Evolutionary conservation across 2,888 invertebrate species (phyloP).

Genomic region (Nudaria mundana): DNA sequence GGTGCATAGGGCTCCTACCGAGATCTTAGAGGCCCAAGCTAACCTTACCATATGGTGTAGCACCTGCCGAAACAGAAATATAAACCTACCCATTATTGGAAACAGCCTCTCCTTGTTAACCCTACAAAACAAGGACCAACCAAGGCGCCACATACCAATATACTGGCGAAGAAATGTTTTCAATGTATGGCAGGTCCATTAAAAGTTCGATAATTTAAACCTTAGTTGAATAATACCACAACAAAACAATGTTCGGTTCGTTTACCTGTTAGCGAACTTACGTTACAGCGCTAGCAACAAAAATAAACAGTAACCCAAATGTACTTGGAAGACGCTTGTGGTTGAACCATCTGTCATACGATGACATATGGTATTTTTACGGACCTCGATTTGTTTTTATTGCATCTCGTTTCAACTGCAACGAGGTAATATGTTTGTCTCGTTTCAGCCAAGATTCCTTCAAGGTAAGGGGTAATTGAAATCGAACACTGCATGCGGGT

Average conservation of each 20-base stretch:
- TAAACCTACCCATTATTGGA: too few species aligned
- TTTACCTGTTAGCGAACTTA: conserved; percentile 24
- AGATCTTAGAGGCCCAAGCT: too few species aligned
- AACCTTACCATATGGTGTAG: too few species aligned
- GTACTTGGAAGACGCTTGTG: conserved; percentile 54
- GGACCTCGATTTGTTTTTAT: conserved; percentile 73
- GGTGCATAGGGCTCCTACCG: too few species aligned
- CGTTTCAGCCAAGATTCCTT: conserved; percentile 61
- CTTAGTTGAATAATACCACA: not conserved
- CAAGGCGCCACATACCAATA: too few species aligned
- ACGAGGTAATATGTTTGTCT: conserved; percentile 26
- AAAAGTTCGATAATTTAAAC: too few species aligned
- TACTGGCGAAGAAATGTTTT: too few species aligned
- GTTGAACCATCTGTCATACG: conserved; percentile 68
- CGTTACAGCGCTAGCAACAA: conserved; percentile 19
- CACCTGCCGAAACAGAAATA: too few species aligned
- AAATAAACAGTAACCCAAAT: conserved; percentile 39
- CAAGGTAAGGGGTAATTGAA: conserved; percentile 72
- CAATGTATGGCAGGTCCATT: too few species aligned
- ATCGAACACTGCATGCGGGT: conserved; percentile 76
- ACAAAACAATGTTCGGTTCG: conserved; percentile 11
- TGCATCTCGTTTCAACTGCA: conserved; percentile 38
- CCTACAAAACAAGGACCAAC: too few species aligned
- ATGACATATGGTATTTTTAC: conserved; percentile 69
- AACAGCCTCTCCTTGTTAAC: too few species aligned